Base-by-base conservation (phyloP, 1,140 invertebrate genomes). In the Formica exsecta region DNA sequence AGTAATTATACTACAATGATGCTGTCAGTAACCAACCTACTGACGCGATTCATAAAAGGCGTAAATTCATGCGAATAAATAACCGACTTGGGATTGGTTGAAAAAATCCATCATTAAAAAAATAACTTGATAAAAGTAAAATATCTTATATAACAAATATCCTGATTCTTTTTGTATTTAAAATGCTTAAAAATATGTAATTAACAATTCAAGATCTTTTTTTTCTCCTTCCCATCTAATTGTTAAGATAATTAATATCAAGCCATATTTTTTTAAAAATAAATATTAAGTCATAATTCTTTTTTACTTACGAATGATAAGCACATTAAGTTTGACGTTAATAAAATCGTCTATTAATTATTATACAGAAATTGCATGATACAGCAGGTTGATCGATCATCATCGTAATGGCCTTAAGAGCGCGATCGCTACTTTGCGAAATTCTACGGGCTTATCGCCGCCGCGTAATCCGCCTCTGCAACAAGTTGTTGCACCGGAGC, bases 401-500 rank as follows among this genome's bases (percentile, higher is more conserved):
- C 51, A 16, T 79, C 62, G 25, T 70, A 80, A 80, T 68, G 76
- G 32, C 16, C 32, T 22, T 54, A 38, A 38, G 25, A n/a, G 5
- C 13, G 38, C 57, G 75, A 44, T 48, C 48, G 11, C 51, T 70
- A 29, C 64, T 80, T 80, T 70, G 77, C 64, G 36, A 70, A 80
- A 80, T 80, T 38, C 29, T 22, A 57, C 32, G 22, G 44, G n/a
- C 38, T 70, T 80, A 80, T 80, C 65, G 36, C 32, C 16, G 16
- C 48, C 25, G n/a, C 38, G 38, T 64, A 76, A 77, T 61, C 44
- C 64, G 48, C 64, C 7, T 64, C 19, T 68, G 77, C 65, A 80
- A 80, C 77, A 80, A 80, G 65, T 80, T 76, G 74, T 62, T 65
- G 64, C 64, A 68, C 16, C 64, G 32, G 64, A 48, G 41, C 48